A percentile compares a stretch with the other conserved stretches of the same genome.
phyloP scores from a whole-genome alignment of 2,888 invertebrate genomes.

The Gasteruption jaculator region DNA sequence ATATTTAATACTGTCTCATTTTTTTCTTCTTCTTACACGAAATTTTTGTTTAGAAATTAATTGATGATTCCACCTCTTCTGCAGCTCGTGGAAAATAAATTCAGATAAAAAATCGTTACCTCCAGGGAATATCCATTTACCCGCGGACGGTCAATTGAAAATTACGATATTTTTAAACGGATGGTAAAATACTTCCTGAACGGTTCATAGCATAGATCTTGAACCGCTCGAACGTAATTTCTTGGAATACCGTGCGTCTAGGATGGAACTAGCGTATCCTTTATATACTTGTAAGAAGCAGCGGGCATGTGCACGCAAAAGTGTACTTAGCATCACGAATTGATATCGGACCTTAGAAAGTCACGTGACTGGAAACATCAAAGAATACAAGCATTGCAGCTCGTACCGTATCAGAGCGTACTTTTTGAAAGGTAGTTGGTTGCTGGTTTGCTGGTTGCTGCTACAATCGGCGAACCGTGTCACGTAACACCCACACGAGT shows the following conservation, averaged over 20 bases:
- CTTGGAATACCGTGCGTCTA: too few relatives aligned
- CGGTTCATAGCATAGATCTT: too few relatives aligned
- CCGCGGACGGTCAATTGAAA: too few relatives aligned
- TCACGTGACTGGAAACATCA: conserved; percentile 44
- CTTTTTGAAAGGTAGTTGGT: conserved; percentile 45
- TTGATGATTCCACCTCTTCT: too few relatives aligned
- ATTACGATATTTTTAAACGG: too few relatives aligned
- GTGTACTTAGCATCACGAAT: conserved; percentile 44
- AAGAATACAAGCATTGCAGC: too few relatives aligned
- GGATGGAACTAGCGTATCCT: conserved; percentile 4
- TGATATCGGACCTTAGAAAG: conserved; percentile 32
- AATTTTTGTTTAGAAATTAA: conserved; percentile 26
- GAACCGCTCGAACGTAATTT: too few relatives aligned
- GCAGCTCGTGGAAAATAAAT: too few relatives aligned
- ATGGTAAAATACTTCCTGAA: too few relatives aligned
- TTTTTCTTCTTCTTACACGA: conserved; percentile 34
- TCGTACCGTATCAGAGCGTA: conserved; percentile 31
- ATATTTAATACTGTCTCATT: conserved; percentile 48
- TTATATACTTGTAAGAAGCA: conserved; percentile 16
- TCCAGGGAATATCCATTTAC: too few relatives aligned
- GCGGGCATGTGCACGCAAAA: conserved; percentile 46
- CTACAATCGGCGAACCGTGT: conserved; percentile 40
- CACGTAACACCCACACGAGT: conserved; percentile 47
- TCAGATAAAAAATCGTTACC: too few relatives aligned
- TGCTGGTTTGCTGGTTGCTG: too few relatives aligned